Conservation (phyloP, 2,888 invertebrate genomes). For the Argyresthia goedartella region DNA sequence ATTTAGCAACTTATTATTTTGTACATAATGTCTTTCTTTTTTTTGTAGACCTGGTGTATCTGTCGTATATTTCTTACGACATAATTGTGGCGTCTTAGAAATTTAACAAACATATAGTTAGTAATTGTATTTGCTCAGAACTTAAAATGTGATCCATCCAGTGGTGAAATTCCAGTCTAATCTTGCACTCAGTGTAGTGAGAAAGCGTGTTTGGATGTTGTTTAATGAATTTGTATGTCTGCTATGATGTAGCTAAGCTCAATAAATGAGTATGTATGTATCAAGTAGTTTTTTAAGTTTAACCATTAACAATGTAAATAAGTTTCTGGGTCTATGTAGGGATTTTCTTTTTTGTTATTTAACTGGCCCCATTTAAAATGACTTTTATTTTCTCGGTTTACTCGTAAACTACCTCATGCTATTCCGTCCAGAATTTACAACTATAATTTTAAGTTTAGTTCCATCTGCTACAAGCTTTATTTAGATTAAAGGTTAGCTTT, state of each 20-base stretch:
- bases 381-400: constrained; percentile 6
- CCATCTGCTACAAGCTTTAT: constrained; percentile 37
- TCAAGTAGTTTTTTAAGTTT: too few relatives aligned
- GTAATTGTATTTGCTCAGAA: too few relatives aligned
- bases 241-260: constrained; percentile 8
- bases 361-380: constrained; percentile 1
- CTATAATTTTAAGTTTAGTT: constrained; percentile 9
- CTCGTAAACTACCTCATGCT: constrained; percentile 42
- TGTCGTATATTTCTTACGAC: too few relatives aligned
- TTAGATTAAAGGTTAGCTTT: constrained; percentile 9
- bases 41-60: too few relatives aligned
- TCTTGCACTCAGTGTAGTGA: neutral
- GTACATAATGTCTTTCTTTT: too few relatives aligned
- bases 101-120: neutral
- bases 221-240: neutral
- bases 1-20: too few relatives aligned
- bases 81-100: too few relatives aligned
- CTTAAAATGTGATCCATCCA: too few relatives aligned
- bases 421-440: constrained; percentile 19
- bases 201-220: neutral
- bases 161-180: too few relatives aligned
- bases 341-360: neutral
- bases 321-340: constrained; percentile 11
- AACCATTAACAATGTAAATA: constrained; percentile 12
- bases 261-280: constrained; percentile 6